phyloP scores from a whole-genome alignment of 2,797 vertebrate species.

The Selene dorsalis region DNA sequence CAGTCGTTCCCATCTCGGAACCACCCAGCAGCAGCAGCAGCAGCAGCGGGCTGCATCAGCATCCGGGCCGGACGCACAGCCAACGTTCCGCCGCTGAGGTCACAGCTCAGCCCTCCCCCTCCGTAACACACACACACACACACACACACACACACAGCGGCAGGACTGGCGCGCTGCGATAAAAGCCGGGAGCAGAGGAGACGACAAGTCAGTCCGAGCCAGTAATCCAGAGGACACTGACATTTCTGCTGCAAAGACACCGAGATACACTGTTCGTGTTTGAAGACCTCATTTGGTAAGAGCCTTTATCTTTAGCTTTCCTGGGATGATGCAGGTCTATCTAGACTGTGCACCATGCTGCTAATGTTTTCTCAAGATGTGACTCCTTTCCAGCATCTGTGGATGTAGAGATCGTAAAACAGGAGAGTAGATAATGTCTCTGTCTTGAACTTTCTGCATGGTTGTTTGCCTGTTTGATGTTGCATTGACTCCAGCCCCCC shows the following conservation, averaged over 20 bases:
- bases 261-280: background rate
- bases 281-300: constrained; percentile 53
- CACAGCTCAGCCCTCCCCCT: constrained; percentile 45
- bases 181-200: constrained; percentile 35
- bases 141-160: background rate
- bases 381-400: background rate
- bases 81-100: constrained; percentile 54
- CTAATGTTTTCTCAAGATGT: background rate
- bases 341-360: background rate
- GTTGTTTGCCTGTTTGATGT: background rate
- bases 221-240: background rate
- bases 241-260: background rate
- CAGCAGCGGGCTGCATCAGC: constrained; percentile 49
- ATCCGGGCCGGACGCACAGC: constrained; percentile 21
- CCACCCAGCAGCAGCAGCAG: constrained; percentile 46
- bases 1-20: background rate
- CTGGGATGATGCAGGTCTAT: background rate
- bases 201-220: constrained; percentile 9
- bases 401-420: background rate
- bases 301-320: background rate
- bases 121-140: too few species aligned
- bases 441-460: background rate
- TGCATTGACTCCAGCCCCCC: background rate
- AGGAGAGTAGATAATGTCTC: too few species aligned
- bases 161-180: constrained; percentile 30